Evolutionary conservation across 2,113 vertebrate genomes (phyloP).

Genomic region (Campylomormyrus numenius): DNA sequence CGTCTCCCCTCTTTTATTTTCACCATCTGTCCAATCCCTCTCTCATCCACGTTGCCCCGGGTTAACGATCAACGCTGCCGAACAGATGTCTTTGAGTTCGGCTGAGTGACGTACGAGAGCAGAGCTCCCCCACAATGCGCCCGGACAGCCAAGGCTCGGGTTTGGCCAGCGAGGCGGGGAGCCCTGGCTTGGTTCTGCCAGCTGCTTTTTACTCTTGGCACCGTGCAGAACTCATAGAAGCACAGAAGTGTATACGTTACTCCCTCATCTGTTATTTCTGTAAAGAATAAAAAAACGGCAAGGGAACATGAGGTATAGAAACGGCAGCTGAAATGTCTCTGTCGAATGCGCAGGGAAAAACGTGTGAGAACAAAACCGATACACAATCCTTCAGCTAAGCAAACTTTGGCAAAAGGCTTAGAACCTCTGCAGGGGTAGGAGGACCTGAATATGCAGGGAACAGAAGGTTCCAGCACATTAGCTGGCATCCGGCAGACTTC

Average conservation of each 20-base stretch:
- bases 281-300: not conserved
- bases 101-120: not conserved
- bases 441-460: not conserved
- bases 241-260: not conserved
- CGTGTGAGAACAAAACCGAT: not conserved
- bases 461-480: not conserved
- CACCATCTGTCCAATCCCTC: constrained; percentile 8
- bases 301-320: not conserved
- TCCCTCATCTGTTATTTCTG: not conserved
- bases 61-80: constrained; percentile 1
- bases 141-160: not conserved
- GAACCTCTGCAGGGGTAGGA: not conserved
- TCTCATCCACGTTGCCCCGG: not conserved
- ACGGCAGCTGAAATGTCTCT: not conserved
- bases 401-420: not conserved
- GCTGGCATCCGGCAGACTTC: not conserved
- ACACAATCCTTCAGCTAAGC: not conserved
- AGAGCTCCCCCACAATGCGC: not conserved
- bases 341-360: not conserved
- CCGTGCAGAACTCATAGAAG: not conserved
- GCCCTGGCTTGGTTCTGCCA: not conserved
- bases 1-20: not conserved
- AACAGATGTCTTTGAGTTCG: constrained; percentile 18
- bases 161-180: not conserved
- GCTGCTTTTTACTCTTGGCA: not conserved